Percentiles rank a stretch among this genome's conserved stretches.
These are phyloP conservation scores for Larimichthys polyactis DNA, from an alignment of 2,113 vertebrate genomes.

Conservation along the genomic window DNA sequence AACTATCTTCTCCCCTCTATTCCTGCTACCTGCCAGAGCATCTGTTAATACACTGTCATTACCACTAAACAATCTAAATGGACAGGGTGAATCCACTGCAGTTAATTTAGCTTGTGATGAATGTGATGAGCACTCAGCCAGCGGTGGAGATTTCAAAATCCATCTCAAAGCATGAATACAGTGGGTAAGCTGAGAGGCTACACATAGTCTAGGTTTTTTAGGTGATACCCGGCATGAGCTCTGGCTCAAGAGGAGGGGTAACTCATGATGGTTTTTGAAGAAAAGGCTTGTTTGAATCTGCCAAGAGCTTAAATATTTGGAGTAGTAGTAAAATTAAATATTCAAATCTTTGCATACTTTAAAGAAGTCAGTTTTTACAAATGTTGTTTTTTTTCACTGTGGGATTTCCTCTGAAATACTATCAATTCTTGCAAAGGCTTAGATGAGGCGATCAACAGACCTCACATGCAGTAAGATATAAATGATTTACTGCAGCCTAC, in stretches of 20 bases:
- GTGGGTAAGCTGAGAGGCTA: slow-evolving; percentile 28
- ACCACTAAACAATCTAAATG: slow-evolving; percentile 66
- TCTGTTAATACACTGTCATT: slow-evolving; percentile 67
- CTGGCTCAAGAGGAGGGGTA: slow-evolving; percentile 12
- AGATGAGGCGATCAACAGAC: no score
- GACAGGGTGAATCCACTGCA: slow-evolving; percentile 55
- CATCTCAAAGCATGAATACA: slow-evolving; percentile 29
- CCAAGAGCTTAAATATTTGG: background rate
- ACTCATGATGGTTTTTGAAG: background rate
- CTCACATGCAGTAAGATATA: no score
- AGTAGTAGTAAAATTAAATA: background rate
- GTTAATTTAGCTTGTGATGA: slow-evolving; percentile 67
- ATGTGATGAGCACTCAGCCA: slow-evolving; percentile 38
- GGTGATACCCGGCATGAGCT: slow-evolving; percentile 29
- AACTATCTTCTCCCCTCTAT: slow-evolving; percentile 51
- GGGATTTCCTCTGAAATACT: background rate
- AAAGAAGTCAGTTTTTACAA: background rate
- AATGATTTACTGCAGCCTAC: no score
- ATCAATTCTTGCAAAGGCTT: no score
- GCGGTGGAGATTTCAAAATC: slow-evolving; percentile 43
- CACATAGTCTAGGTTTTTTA: slow-evolving; percentile 1
- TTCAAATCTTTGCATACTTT: slow-evolving; percentile 8
- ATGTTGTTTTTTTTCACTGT: background rate
- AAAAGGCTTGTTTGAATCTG: background rate
- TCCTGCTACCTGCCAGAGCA: slow-evolving; percentile 53